Conservation (phyloP, 2,888 invertebrate species). For the Lathronympha strigana region DNA sequence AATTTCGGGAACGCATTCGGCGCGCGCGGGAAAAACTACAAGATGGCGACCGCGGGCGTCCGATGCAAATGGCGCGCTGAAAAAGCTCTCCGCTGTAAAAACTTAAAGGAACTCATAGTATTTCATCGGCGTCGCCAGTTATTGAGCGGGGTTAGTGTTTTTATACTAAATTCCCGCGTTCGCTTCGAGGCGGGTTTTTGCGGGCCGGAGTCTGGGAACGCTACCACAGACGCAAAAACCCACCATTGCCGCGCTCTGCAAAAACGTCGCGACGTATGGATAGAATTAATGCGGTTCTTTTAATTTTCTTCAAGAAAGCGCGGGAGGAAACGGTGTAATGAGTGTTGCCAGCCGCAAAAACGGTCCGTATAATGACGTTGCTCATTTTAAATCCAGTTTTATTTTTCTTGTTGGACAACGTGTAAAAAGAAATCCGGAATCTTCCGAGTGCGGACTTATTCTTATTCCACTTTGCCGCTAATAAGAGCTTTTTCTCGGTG, state of each 20-base stretch:
- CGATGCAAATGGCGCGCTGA: slow-evolving; percentile 77
- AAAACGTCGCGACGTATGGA: slow-evolving; percentile 76
- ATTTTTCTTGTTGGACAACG: slow-evolving; percentile 51
- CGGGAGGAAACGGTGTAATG: slow-evolving; percentile 82
- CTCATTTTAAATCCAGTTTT: slow-evolving; percentile 69
- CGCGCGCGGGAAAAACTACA: slow-evolving; percentile 71
- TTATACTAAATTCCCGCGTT: slow-evolving; percentile 65
- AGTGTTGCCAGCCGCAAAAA: slow-evolving; percentile 78
- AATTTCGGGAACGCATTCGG: slow-evolving; percentile 73
- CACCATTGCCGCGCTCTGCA: slow-evolving; percentile 70
- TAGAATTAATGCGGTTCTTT: slow-evolving; percentile 81
- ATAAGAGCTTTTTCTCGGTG: slow-evolving; percentile 41
- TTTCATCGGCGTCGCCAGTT: slow-evolving; percentile 80
- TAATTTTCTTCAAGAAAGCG: slow-evolving; percentile 83
- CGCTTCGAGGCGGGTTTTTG: slow-evolving; percentile 65
- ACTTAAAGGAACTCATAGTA: slow-evolving; percentile 79
- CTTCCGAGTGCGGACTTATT: slow-evolving; percentile 51
- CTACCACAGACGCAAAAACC: slow-evolving; percentile 72
- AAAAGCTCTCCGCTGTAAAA: slow-evolving; percentile 72
- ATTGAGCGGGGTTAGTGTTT: slow-evolving; percentile 74
- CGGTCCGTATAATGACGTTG: slow-evolving; percentile 73
- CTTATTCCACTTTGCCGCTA: slow-evolving; percentile 52
- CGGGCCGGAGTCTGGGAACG: slow-evolving; percentile 73
- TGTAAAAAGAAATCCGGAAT: slow-evolving; percentile 56
- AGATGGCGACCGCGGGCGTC: slow-evolving; percentile 67